Percentiles rank a stretch among this genome's conserved stretches.
Evolutionary conservation across 1,140 invertebrate genomes (phyloP).

Genomic region (Anoplolepis gracilipes): DNA sequence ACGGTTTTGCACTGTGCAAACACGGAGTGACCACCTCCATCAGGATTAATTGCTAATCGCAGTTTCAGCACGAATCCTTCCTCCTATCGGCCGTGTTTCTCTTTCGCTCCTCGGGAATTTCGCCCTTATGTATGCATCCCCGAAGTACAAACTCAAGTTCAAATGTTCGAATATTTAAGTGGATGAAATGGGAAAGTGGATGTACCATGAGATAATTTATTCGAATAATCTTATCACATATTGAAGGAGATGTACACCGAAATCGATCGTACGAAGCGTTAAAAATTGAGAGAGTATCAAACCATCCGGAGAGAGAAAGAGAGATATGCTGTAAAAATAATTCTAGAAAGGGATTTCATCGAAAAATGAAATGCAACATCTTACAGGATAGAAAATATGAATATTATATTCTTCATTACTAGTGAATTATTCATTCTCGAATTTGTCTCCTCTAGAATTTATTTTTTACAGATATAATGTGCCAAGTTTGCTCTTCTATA

Average conservation of each 20-base stretch:
- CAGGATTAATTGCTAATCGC: constrained; percentile 79
- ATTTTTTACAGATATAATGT: neutral
- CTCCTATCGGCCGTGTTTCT: constrained; percentile 52
- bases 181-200: constrained; percentile 10
- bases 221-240: constrained; percentile 38
- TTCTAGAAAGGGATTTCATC: neutral
- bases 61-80: constrained; percentile 46
- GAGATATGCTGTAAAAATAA: neutral
- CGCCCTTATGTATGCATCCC: constrained; percentile 24
- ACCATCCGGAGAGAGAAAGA: neutral
- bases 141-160: constrained; percentile 28
- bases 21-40: constrained; percentile 67
- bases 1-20: constrained; percentile 75
- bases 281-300: constrained; percentile 34
- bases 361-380: neutral
- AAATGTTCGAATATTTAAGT: constrained; percentile 37
- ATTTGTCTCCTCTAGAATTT: neutral
- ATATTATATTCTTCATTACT: neutral
- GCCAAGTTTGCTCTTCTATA: neutral
- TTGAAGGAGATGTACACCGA: constrained; percentile 2
- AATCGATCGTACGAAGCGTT: constrained; percentile 4
- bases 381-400: neutral
- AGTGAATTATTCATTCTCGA: neutral
- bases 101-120: constrained; percentile 29
- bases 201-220: constrained; percentile 31